phyloP scores from a whole-genome alignment of 2,113 vertebrate species.

The Sander vitreus region DNA sequence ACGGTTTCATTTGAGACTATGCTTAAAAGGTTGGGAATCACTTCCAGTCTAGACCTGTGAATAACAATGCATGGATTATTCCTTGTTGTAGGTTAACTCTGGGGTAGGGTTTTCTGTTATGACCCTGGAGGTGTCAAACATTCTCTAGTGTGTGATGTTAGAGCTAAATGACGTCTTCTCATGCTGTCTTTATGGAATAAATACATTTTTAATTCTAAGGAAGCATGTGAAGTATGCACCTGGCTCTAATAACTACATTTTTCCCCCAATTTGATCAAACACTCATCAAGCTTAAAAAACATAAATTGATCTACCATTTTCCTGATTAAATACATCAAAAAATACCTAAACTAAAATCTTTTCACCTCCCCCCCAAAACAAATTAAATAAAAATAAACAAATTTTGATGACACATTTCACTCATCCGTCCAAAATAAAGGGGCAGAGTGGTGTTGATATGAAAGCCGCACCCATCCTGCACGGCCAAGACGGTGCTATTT shows the following conservation, averaged over 20 bases:
- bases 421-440: background rate
- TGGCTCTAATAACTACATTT: background rate
- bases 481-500: slow-evolving; percentile 23
- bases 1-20: background rate
- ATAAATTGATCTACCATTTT: background rate
- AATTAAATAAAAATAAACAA: background rate
- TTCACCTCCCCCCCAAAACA: too few relatives aligned
- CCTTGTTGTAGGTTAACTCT: background rate
- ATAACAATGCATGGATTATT: background rate
- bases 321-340: too few relatives aligned
- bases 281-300: background rate
- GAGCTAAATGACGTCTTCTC: background rate
- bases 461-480: slow-evolving; percentile 12
- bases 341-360: too few relatives aligned
- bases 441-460: background rate
- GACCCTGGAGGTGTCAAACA: background rate
- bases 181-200: background rate
- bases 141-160: background rate
- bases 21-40: background rate
- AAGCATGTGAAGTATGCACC: background rate
- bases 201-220: too few relatives aligned
- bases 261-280: background rate
- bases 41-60: background rate
- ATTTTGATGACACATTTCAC: background rate
- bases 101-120: background rate